phyloP scores from a whole-genome alignment of 2,888 invertebrate species.

The Hemaris fuciformis region DNA sequence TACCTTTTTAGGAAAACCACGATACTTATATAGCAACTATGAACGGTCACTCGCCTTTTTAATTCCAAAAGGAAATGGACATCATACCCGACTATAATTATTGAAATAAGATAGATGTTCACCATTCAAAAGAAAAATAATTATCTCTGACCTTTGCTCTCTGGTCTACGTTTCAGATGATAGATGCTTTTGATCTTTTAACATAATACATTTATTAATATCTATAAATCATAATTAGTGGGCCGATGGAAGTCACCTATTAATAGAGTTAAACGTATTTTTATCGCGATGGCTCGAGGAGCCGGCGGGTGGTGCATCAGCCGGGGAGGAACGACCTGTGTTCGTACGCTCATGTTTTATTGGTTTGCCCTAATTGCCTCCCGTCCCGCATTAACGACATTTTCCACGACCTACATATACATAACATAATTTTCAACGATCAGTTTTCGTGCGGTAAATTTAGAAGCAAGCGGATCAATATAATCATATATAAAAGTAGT shows the following conservation, averaged over 20 bases:
- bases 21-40: no score
- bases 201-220: neutral
- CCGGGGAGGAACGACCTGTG: conserved; percentile 51
- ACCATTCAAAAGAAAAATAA: neutral
- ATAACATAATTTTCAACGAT: conserved; percentile 24
- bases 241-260: neutral
- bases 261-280: neutral
- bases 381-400: conserved; percentile 62
- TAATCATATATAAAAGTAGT: neutral
- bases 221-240: neutral
- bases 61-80: no score
- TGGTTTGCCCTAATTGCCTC: conserved; percentile 71
- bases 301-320: conserved; percentile 27
- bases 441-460: neutral
- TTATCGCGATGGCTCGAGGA: neutral
- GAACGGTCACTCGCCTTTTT: neutral
- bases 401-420: conserved; percentile 59
- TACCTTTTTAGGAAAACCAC: neutral
- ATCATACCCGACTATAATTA: neutral
- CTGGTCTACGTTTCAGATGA: neutral
- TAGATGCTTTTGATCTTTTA: conserved; percentile 1
- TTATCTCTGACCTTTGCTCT: neutral
- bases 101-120: neutral
- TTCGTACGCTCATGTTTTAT: conserved; percentile 64
- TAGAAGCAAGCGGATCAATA: conserved; percentile 2